These are phyloP conservation scores for Vollenhovia emeryi DNA, from an alignment of 1,140 invertebrate genomes.

Conservation along the genomic window DNA sequence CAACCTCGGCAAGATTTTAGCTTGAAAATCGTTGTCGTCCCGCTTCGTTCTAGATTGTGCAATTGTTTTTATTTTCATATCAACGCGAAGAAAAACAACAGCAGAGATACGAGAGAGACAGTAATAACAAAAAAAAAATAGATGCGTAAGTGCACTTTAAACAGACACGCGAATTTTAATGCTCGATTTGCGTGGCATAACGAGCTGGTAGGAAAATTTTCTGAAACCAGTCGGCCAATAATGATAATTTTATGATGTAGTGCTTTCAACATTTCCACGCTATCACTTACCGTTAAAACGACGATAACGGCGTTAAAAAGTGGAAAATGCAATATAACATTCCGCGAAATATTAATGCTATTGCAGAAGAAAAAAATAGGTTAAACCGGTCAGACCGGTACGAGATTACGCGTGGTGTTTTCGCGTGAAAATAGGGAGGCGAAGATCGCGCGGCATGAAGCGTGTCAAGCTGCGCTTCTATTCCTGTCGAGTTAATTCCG, in stretches of 20 bases:
- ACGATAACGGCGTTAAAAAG: conserved; percentile 28
- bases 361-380: conserved; percentile 50
- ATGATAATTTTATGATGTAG: background rate
- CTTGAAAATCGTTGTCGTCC: background rate
- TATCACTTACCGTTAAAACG: conserved; percentile 5
- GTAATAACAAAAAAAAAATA: background rate
- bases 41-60: background rate
- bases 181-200: background rate
- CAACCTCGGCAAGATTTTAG: conserved; percentile 36
- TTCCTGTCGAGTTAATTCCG: conserved; percentile 75
- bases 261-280: background rate
- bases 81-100: background rate
- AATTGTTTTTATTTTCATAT: background rate
- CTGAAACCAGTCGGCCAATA: conserved; percentile 1
- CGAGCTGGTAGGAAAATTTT: background rate
- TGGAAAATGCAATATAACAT: conserved; percentile 42
- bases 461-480: conserved; percentile 54
- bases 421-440: background rate
- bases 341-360: conserved; percentile 1
- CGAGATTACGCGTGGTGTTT: conserved; percentile 35
- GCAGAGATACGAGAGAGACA: background rate
- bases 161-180: background rate
- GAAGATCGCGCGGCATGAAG: conserved; percentile 22
- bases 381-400: conserved; percentile 64
- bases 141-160: background rate